A percentile compares a stretch with the other conserved stretches of the same genome.
Evolutionary conservation across 2,113 vertebrate species (phyloP).

Genomic region (western clawed frog (Xenopus tropicalis)): DNA sequence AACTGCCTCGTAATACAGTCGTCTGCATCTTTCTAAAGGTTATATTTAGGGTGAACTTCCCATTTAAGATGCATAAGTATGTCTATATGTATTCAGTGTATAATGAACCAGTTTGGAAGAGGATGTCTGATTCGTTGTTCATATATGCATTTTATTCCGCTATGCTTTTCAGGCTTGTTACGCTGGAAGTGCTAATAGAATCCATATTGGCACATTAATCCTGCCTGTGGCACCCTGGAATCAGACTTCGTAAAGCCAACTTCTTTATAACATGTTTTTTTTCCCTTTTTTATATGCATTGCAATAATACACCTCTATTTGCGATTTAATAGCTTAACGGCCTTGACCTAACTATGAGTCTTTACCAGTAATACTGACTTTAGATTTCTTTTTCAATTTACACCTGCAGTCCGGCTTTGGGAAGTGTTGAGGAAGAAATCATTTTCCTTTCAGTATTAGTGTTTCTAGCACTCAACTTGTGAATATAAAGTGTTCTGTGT

Average conservation of each 20-base stretch:
- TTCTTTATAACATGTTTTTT: constrained; percentile 28
- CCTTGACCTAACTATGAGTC: constrained; percentile 31
- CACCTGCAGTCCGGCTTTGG: constrained; percentile 29
- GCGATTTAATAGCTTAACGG: constrained; percentile 29
- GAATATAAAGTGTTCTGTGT: constrained; percentile 9
- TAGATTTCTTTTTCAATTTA: constrained; percentile 34
- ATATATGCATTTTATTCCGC: background rate
- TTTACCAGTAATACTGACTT: background rate
- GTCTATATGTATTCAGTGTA: background rate
- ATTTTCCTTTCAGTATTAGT: background rate
- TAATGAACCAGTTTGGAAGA: background rate
- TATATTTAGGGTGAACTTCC: too few relatives aligned
- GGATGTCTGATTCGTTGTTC: constrained; percentile 1
- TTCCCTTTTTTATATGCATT: constrained; percentile 35
- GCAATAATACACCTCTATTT: constrained; percentile 26
- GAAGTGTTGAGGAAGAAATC: constrained; percentile 11
- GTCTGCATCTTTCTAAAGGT: too few relatives aligned
- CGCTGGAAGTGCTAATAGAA: constrained; percentile 31
- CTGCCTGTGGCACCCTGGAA: constrained; percentile 7
- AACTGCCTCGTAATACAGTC: too few relatives aligned
- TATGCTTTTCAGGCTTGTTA: constrained; percentile 2
- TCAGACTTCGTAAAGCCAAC: background rate
- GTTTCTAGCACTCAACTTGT: constrained; percentile 3
- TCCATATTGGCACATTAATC: constrained; percentile 32
- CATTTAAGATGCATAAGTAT: too few relatives aligned